Base-by-base conservation (phyloP, 2,888 invertebrate species). In the Pilophorus perplexus region DNA sequence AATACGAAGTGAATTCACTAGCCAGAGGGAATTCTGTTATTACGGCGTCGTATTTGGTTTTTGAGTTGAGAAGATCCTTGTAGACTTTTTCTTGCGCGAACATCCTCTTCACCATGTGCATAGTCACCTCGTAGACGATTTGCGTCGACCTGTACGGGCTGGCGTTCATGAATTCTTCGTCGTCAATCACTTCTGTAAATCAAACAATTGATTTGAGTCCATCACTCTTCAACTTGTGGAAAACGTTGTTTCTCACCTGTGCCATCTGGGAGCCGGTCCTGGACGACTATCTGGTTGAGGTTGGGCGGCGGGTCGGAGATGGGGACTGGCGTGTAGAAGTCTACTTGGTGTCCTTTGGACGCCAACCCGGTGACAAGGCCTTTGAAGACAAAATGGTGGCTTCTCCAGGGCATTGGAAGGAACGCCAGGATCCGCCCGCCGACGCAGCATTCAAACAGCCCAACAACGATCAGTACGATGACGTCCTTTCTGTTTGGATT, bases 311-410 rank as follows among this genome's bases (percentile, higher is more conserved):
- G 59, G 20, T 66, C 20, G n/a, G 14, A 5, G n/a, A 66, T 48
- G 1, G 55, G 52, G 23, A 55, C 6, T 0, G 67, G 64, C 1
- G 67, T 68, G 54, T 66, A 38, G 33, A 50, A 66, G 54, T 69
- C 71, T 18, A 74, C 69, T n/a, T 72, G 59, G 52, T 74, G 74
- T 5, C 74, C 74, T n/a, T 69, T 59, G 3, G 62, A 37, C 6
- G 72, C 73, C 14, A 74, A 67, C 25, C 64, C 72, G 12, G 54
- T 46, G 3, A 70, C 60, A 25, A 73, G 46, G 3, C 72, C 54
- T 16, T 60, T 42, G 66, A 66, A 70, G 3, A 71, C 68, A 2
- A 65, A 67, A 18, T 71, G 68, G 55, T 74, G 73, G 55, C 73
- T 73, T 23, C 59, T 67, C 10, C 66, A 69, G 10, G 72, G 71